phyloP scores from a whole-genome alignment of 2,888 invertebrate species.

The Asteroscopus sphinx region DNA sequence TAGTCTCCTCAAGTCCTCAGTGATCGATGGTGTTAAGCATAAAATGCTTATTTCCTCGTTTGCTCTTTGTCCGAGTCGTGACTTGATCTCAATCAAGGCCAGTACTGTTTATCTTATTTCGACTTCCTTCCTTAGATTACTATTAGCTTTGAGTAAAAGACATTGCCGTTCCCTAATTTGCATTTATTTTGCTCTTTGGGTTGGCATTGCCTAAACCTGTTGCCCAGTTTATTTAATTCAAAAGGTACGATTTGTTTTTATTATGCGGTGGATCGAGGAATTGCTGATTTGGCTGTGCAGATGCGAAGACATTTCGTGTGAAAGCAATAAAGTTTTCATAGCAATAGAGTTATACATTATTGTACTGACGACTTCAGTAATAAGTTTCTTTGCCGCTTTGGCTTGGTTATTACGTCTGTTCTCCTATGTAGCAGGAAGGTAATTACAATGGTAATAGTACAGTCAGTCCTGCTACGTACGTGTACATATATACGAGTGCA shows the following conservation, averaged over 20 bases:
- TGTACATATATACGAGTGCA: conserved; percentile 60
- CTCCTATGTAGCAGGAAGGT: conserved; percentile 54
- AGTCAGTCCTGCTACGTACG: conserved; percentile 38
- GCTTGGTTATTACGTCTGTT: conserved; percentile 26
- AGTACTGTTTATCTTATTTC: conserved; percentile 57
- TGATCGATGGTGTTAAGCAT: conserved; percentile 34
- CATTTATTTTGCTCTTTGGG: conserved; percentile 40
- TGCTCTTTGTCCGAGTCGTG: conserved; percentile 39
- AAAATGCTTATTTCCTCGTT: conserved; percentile 60
- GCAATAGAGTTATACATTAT: no score
- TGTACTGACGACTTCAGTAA: background rate
- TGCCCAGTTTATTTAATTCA: conserved; percentile 23
- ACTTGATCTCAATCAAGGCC: conserved; percentile 60
- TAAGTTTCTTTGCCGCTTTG: background rate
- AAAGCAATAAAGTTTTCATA: background rate
- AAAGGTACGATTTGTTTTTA: conserved; percentile 26
- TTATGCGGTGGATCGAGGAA: conserved; percentile 10
- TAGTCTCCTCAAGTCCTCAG: conserved; percentile 6
- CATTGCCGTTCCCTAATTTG: conserved; percentile 44
- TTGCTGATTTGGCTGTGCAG: background rate
- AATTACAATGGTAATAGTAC: conserved; percentile 51
- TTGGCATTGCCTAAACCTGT: conserved; percentile 25
- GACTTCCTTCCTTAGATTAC: conserved; percentile 61
- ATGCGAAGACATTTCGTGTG: background rate
- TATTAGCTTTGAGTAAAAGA: conserved; percentile 46